phyloP scores from a whole-genome alignment of 1,140 invertebrate species.

The Drosophila truncata region DNA sequence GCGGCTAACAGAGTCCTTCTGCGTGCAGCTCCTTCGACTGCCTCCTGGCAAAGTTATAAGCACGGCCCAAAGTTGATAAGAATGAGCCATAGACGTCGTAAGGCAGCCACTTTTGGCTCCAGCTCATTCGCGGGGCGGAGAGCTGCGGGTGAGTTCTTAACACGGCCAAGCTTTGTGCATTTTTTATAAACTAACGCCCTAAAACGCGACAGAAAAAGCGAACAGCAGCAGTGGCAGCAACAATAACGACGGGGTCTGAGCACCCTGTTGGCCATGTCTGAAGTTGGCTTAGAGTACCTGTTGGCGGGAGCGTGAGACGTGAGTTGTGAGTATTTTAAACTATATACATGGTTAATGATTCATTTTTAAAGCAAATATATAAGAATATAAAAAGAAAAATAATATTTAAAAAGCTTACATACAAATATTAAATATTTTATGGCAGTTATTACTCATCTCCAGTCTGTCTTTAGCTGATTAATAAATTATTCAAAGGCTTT shows the following conservation, averaged over 20 bases:
- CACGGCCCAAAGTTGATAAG: conserved; percentile 81
- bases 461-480: not conserved
- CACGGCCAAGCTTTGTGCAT: conserved; percentile 76
- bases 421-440: too few relatives aligned
- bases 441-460: not conserved
- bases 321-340: not conserved
- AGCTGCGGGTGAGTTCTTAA: conserved; percentile 65
- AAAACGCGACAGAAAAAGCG: conserved; percentile 48
- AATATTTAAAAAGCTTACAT: not conserved
- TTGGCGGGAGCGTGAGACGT: conserved; percentile 26
- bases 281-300: conserved; percentile 9
- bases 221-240: conserved; percentile 22
- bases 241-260: conserved; percentile 37
- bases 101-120: conserved; percentile 69
- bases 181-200: conserved; percentile 78
- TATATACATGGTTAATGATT: not conserved
- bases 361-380: not conserved
- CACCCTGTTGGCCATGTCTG: conserved; percentile 39
- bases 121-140: not conserved
- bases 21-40: conserved; percentile 14
- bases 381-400: not conserved
- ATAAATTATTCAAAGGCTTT: conserved; percentile 7
- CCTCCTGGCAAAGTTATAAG: conserved; percentile 71
- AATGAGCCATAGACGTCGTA: conserved; percentile 82
- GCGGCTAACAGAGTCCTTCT: conserved; percentile 66